Evolutionary conservation across 2,113 vertebrate genomes (phyloP).

Genomic region (Pipra filicauda): DNA sequence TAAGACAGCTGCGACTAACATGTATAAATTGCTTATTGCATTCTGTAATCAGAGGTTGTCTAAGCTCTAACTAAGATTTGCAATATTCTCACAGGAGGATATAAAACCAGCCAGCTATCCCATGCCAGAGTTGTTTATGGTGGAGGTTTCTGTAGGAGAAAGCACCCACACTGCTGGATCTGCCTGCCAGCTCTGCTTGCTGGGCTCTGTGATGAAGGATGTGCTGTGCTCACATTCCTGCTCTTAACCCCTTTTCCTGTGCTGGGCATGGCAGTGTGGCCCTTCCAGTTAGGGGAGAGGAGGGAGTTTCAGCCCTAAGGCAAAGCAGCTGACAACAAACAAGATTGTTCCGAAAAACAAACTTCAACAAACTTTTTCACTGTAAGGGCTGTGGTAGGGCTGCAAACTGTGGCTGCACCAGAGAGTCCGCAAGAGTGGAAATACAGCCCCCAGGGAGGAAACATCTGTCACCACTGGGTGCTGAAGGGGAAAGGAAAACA

Average conservation of each 20-base stretch:
- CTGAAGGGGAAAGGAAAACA: not conserved
- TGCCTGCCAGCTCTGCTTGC: not conserved
- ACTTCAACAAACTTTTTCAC: not conserved
- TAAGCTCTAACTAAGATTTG: not conserved
- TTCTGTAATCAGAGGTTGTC: not conserved
- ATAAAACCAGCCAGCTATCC: not conserved
- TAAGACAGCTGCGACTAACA: not conserved
- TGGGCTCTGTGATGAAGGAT: not conserved
- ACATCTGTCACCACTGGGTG: not conserved
- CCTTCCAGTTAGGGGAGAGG: not conserved
- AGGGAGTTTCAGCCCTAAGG: not conserved
- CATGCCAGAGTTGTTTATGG: not conserved
- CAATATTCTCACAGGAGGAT: not conserved
- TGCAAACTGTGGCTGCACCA: not conserved
- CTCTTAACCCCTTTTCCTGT: not conserved
- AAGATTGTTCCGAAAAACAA: not conserved
- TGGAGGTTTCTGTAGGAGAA: not conserved
- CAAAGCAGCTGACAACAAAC: not conserved
- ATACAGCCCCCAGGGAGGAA: not conserved
- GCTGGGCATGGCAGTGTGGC: not conserved
- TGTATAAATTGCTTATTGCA: not conserved
- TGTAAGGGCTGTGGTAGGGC: not conserved
- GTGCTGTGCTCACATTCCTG: not conserved
- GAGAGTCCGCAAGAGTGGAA: not conserved
- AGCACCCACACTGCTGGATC: not conserved